Evolutionary conservation across 2,113 vertebrate genomes (phyloP).

Genomic region (Oryzias woworae): DNA sequence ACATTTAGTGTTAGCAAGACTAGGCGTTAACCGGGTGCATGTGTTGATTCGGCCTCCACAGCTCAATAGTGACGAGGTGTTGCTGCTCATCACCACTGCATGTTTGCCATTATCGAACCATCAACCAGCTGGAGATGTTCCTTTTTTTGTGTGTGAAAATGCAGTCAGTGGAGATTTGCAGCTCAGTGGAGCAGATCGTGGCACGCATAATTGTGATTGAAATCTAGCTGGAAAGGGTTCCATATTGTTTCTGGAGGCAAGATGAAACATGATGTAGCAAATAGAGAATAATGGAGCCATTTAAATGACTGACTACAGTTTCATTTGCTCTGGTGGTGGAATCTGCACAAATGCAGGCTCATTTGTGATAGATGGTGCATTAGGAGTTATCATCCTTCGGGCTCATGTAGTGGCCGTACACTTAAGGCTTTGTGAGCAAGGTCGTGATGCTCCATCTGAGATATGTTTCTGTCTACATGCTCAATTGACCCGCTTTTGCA

Average conservation of each 20-base stretch:
- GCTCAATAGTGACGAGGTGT: slow-evolving; percentile 7
- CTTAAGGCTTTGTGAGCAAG: slow-evolving; percentile 41
- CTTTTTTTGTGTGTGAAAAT: slow-evolving; percentile 16
- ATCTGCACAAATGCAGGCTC: slow-evolving; percentile 32
- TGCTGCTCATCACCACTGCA: slow-evolving; percentile 16
- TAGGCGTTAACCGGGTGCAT: slow-evolving; percentile 15
- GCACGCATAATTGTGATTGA: slow-evolving; percentile 23
- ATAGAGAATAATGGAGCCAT: slow-evolving; percentile 28
- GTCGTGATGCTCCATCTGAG: slow-evolving; percentile 35
- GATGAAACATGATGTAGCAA: slow-evolving; percentile 29
- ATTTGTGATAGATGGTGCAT: slow-evolving; percentile 52
- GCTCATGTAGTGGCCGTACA: slow-evolving; percentile 48
- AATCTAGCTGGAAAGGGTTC: slow-evolving; percentile 23
- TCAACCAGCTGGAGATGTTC: slow-evolving; percentile 6
- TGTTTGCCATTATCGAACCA: slow-evolving; percentile 12
- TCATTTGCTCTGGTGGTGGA: slow-evolving; percentile 28
- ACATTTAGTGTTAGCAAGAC: slow-evolving; percentile 27
- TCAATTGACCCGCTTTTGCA: slow-evolving; percentile 20
- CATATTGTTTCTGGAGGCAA: slow-evolving; percentile 25
- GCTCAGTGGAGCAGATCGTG: slow-evolving; percentile 24
- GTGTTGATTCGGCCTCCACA: slow-evolving; percentile 1
- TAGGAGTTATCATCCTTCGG: slow-evolving; percentile 44
- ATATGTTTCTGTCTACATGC: slow-evolving; percentile 33
- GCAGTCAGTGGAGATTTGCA: slow-evolving; percentile 3
- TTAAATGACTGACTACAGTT: slow-evolving; percentile 52